A percentile compares a stretch with the other conserved stretches of the same genome.
phyloP scores from a whole-genome alignment of 2,797 vertebrate species.

The Huso huso region DNA sequence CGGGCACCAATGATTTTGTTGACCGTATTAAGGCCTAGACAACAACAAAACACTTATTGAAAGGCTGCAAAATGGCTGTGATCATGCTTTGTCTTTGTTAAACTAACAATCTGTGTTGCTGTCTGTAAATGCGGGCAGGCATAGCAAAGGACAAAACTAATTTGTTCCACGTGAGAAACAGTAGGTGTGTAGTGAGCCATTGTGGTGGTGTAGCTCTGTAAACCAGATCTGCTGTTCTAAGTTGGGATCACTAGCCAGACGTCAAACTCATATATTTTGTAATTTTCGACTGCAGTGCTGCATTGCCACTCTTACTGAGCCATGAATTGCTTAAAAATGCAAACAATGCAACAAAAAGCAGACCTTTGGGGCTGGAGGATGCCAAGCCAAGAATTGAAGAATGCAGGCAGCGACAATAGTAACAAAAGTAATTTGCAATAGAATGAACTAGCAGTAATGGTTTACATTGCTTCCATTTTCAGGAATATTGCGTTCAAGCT shows the following conservation, averaged over 20 bases:
- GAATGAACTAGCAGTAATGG: constrained; percentile 4
- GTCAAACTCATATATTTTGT: neutral
- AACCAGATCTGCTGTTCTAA: constrained; percentile 2
- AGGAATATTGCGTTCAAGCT: neutral
- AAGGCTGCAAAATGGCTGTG: constrained; percentile 6
- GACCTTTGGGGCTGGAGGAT: neutral
- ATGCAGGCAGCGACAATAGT: neutral
- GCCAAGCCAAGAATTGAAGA: constrained; percentile 1
- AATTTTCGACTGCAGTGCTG: neutral
- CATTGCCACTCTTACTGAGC: neutral
- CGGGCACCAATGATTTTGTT: no score
- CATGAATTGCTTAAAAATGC: neutral
- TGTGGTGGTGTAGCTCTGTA: constrained; percentile 2
- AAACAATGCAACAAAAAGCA: neutral
- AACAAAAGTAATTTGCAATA: constrained; percentile 6
- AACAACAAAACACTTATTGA: neutral
- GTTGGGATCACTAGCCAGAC: neutral
- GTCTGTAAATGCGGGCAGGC: constrained; percentile 14
- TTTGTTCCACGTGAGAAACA: constrained; percentile 5
- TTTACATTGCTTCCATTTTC: neutral
- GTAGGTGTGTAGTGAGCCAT: neutral
- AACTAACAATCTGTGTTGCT: constrained; percentile 8
- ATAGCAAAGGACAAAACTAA: constrained; percentile 13
- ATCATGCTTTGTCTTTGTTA: constrained; percentile 1
- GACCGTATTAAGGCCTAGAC: no score